These are phyloP conservation scores for silkworm (Bombyx mori) DNA, from an alignment of 1,140 invertebrate genomes.

Conservation along the genomic window DNA sequence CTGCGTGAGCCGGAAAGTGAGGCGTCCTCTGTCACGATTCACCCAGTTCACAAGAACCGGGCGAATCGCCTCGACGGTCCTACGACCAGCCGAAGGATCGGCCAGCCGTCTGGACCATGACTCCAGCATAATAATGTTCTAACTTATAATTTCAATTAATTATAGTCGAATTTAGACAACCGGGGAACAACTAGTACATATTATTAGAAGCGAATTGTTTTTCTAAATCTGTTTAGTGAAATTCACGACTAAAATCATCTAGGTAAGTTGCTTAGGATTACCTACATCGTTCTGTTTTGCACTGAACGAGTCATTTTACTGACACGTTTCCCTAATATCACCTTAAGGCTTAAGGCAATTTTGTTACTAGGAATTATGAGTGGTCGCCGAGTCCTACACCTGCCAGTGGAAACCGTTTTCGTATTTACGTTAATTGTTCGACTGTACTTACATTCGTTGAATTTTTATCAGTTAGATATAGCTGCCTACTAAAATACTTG, in stretches of 20 bases:
- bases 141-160: too few species aligned
- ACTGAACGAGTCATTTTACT: constrained; percentile 57
- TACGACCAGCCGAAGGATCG: too few species aligned
- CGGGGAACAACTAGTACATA: too few species aligned
- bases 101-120: too few species aligned
- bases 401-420: constrained; percentile 56
- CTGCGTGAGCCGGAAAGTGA: too few species aligned
- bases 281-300: constrained; percentile 58
- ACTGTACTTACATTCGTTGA: constrained; percentile 14
- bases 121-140: too few species aligned
- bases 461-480: constrained; percentile 8
- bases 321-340: constrained; percentile 57
- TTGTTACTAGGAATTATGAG: constrained; percentile 66
- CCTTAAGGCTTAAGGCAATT: constrained; percentile 42
- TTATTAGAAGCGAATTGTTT: background rate
- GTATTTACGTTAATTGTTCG: constrained; percentile 60
- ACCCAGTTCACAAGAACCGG: too few species aligned
- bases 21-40: too few species aligned
- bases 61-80: too few species aligned
- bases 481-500: too few species aligned
- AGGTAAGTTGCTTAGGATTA: constrained; percentile 56
- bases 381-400: constrained; percentile 49
- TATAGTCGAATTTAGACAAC: too few species aligned
- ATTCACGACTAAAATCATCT: constrained; percentile 43
- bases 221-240: constrained; percentile 32